Evolutionary conservation across 2,888 invertebrate genomes (phyloP).

Genomic region (Andricus quercusramuli): DNA sequence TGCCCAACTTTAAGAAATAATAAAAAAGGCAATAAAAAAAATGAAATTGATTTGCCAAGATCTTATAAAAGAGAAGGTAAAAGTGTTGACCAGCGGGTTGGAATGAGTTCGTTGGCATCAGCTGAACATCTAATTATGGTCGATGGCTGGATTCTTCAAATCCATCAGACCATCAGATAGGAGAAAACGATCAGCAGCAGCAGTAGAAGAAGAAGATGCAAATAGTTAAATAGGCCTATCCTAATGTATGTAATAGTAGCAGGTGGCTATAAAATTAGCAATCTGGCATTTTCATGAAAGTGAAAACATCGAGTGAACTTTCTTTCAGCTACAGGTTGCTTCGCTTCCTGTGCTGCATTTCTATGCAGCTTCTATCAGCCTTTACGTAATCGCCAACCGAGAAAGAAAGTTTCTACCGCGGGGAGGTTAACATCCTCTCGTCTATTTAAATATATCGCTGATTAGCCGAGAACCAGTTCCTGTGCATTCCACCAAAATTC

Average conservation of each 20-base stretch:
- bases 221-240: slow-evolving; percentile 60
- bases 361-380: slow-evolving; percentile 71
- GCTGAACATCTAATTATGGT: slow-evolving; percentile 4
- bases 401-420: slow-evolving; percentile 76
- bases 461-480: slow-evolving; percentile 60
- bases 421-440: slow-evolving; percentile 77
- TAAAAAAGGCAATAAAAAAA: neutral
- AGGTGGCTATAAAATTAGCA: slow-evolving; percentile 54
- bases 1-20: too few species aligned
- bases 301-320: slow-evolving; percentile 77
- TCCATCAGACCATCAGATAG: neutral
- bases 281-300: slow-evolving; percentile 76
- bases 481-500: slow-evolving; percentile 57
- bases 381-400: slow-evolving; percentile 75
- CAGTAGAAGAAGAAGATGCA: slow-evolving; percentile 59
- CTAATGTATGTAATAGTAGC: slow-evolving; percentile 68
- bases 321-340: slow-evolving; percentile 76
- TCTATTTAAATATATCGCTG: slow-evolving; percentile 62
- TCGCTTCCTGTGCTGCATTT: slow-evolving; percentile 77
- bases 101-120: slow-evolving; percentile 37
- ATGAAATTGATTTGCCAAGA: neutral
- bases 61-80: slow-evolving; percentile 38
- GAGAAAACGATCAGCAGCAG: too few species aligned
- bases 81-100: slow-evolving; percentile 14
- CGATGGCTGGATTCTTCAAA: neutral